Conservation (phyloP, 2,797 vertebrate species). For the Gymnothorax javanicus region DNA sequence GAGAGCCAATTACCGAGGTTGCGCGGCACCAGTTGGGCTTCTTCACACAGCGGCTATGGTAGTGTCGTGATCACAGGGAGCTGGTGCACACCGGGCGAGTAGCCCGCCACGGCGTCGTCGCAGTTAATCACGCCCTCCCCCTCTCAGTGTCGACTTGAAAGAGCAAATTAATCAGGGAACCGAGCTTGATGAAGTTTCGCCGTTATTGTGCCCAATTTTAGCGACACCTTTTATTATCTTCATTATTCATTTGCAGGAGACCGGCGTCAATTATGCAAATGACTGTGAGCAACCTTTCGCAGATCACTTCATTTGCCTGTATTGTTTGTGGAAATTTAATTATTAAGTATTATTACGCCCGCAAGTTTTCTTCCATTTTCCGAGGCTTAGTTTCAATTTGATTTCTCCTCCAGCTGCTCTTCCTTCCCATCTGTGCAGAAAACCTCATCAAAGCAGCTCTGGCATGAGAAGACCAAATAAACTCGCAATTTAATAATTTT, state of each 20-base stretch:
- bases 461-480: conserved; percentile 91
- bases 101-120: conserved; percentile 75
- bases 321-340: conserved; percentile 98
- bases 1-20: conserved; percentile 53
- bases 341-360: conserved; percentile 98
- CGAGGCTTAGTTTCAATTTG: conserved; percentile 90
- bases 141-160: conserved; percentile 92
- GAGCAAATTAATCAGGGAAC: conserved; percentile 98
- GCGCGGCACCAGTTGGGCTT: conserved; percentile 58
- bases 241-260: conserved; percentile 97
- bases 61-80: conserved; percentile 53
- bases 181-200: conserved; percentile 99
- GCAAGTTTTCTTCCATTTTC: conserved; percentile 90
- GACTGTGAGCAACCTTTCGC: conserved; percentile 86
- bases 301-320: conserved; percentile 94
- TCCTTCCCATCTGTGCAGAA: conserved; percentile 85
- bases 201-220: conserved; percentile 99
- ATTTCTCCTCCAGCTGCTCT: conserved; percentile 91
- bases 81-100: conserved; percentile 63
- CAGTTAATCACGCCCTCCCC: conserved; percentile 87
- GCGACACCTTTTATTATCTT: conserved; percentile 99
- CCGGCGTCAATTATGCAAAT: conserved; percentile 99
- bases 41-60: conserved; percentile 59
- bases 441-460: conserved; percentile 86
- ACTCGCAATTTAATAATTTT: conserved; percentile 97